A percentile compares a stretch with the other conserved stretches of the same genome.
These are phyloP conservation scores for Idaea straminata DNA, from an alignment of 2,888 invertebrate genomes.

Conservation along the genomic window DNA sequence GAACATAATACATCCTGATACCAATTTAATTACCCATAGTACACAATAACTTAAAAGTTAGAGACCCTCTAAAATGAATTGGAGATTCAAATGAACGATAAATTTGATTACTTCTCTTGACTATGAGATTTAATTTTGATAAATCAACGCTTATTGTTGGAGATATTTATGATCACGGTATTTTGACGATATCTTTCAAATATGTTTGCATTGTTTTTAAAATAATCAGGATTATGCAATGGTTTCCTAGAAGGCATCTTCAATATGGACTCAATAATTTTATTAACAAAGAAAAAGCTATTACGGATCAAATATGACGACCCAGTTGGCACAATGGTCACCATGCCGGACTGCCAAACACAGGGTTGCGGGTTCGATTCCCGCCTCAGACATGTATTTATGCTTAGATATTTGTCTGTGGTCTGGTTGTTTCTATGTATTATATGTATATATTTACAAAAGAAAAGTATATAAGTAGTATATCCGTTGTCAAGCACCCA, in stretches of 20 bases:
- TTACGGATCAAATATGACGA: not conserved
- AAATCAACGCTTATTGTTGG: constrained; percentile 73
- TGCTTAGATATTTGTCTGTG: too few relatives aligned
- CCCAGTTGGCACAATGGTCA: too few relatives aligned
- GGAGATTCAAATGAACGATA: constrained; percentile 74
- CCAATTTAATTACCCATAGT: constrained; percentile 11
- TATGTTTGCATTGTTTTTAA: constrained; percentile 24
- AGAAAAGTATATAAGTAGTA: too few relatives aligned
- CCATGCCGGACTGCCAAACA: too few relatives aligned
- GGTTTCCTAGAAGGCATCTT: not conserved
- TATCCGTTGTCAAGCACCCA: too few relatives aligned
- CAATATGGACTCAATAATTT: not conserved
- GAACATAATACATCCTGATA: constrained; percentile 1
- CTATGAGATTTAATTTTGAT: constrained; percentile 78
- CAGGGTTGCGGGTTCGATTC: too few relatives aligned
- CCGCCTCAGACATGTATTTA: too few relatives aligned
- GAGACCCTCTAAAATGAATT: constrained; percentile 62
- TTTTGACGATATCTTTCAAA: constrained; percentile 42
- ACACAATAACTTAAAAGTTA: constrained; percentile 17
- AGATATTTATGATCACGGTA: constrained; percentile 61
- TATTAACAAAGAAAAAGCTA: not conserved
- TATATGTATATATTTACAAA: too few relatives aligned
- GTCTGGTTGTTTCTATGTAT: too few relatives aligned
- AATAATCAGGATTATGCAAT: constrained; percentile 7
- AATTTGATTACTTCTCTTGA: constrained; percentile 72